These are phyloP conservation scores for Melanogrammus aeglefinus DNA, from an alignment of 2,797 vertebrate genomes.

Conservation along the genomic window DNA sequence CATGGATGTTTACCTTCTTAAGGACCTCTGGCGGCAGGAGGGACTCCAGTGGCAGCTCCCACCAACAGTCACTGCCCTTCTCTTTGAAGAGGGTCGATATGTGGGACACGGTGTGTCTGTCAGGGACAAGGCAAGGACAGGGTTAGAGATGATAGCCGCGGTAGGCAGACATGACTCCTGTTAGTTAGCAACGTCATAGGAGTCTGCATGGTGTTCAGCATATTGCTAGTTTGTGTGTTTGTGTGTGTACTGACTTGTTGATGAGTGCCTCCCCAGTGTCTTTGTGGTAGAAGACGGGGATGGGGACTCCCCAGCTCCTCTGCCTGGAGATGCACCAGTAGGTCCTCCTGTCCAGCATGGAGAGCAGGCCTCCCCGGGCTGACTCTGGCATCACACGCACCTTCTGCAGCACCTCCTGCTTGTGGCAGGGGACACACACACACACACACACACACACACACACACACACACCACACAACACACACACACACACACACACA, in stretches of 20 bases:
- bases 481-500: not conserved
- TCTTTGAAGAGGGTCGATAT: constrained; percentile 82
- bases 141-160: not conserved
- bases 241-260: constrained; percentile 77
- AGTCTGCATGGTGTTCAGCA: too few relatives aligned
- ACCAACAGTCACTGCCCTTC: constrained; percentile 91
- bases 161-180: not conserved
- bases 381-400: constrained; percentile 87
- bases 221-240: constrained; percentile 47
- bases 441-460: constrained; percentile 17
- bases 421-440: not conserved
- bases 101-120: constrained; percentile 80
- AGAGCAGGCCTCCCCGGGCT: constrained; percentile 78
- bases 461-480: not conserved
- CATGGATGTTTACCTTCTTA: constrained; percentile 74
- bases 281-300: constrained; percentile 93
- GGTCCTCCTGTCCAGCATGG: constrained; percentile 86
- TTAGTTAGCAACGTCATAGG: not conserved
- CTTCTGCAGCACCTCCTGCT: constrained; percentile 87
- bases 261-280: constrained; percentile 84
- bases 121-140: constrained; percentile 5
- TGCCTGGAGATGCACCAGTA: constrained; percentile 99
- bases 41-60: constrained; percentile 85
- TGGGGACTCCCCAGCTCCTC: constrained; percentile 92
- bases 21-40: constrained; percentile 83